phyloP scores from a whole-genome alignment of 2,113 vertebrate species.

The Megaleporinus macrocephalus region DNA sequence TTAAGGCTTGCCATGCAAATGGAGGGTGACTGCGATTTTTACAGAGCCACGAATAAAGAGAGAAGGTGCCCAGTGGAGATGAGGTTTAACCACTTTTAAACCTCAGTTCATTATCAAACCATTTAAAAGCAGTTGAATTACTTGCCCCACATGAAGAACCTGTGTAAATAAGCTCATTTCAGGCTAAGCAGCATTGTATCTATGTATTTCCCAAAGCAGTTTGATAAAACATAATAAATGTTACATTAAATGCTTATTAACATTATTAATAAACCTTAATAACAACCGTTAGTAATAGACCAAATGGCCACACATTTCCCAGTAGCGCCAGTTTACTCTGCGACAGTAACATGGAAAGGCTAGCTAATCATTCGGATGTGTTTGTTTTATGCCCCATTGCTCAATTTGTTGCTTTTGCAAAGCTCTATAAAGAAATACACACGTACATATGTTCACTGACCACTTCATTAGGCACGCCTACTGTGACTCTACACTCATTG shows the following conservation, averaged over 20 bases:
- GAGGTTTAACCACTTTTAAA: background rate
- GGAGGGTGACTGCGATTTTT: conserved; percentile 27
- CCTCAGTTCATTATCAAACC: background rate
- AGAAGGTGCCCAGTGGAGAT: background rate
- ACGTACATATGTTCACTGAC: background rate
- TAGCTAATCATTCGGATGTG: conserved; percentile 52
- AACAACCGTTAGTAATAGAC: background rate
- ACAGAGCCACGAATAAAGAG: conserved; percentile 7
- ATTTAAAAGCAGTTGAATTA: background rate
- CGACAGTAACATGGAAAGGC: background rate
- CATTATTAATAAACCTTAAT: background rate
- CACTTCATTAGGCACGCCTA: background rate
- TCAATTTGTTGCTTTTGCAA: conserved; percentile 4
- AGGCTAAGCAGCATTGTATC: background rate
- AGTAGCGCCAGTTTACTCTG: background rate
- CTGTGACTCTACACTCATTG: too few species aligned
- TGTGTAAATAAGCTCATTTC: background rate
- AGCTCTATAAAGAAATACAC: background rate
- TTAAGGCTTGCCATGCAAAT: conserved; percentile 75
- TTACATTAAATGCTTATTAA: background rate
- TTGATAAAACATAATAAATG: background rate
- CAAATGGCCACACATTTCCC: background rate
- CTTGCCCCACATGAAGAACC: background rate
- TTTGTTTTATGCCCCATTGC: conserved; percentile 60
- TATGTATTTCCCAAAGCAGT: background rate